Base-by-base conservation (phyloP, 53 echinoderm and acorn worm species). In the Pentamera pediparva region DNA sequence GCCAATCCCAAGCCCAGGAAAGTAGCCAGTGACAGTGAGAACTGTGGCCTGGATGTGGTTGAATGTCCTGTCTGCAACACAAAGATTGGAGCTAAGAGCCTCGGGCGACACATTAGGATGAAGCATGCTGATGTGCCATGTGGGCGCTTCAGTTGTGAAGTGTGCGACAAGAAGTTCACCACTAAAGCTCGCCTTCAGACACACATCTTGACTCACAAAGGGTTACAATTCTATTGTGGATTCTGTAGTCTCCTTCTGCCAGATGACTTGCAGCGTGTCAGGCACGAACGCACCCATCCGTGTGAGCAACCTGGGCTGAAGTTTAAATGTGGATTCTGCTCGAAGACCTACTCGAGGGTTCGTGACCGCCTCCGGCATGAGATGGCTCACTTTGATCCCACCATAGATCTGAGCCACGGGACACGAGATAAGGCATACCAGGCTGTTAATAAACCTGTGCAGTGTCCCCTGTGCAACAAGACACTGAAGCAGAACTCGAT, bases 31-130 rank as follows among this genome's bases (percentile, higher is more conserved):
- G 39, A 67, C 30, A 40, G 40, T 12, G 67, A 67, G 12, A 12
- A 67, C 3, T 9, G 21, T 35, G 25, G 3, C 2, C 21, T 11
- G 0, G 9, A 65, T 18, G 27, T 38, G 10, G 24, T 2, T 6
- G 13, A 22, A 20, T 57, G 58, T 28, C 29, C 28, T 31, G 30
- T 57, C 17, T 67, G 67, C 6, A 45, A 45, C 18, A 25, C 40
- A 43, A 25, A 40, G 39, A 41, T 67, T 28, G 45, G 38, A 30
- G 3, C 5, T 30, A 67, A 43, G 41, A 40, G 40, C 12, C 40
- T 67, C 67, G 29, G 67, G 37, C 40, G 67, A 29, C 67, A 67
- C 12, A 43, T 67, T 28, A 31, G 28, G 58, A 57, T 57, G 58
- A 29, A 57, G 2, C 58, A 57, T 28, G 58, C 29, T 4, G 58